Evolutionary conservation across 1,140 invertebrate species (phyloP), one percentile per base, ranked within the genome.

Genomic region (Eupristina koningsbergeri): DNA sequence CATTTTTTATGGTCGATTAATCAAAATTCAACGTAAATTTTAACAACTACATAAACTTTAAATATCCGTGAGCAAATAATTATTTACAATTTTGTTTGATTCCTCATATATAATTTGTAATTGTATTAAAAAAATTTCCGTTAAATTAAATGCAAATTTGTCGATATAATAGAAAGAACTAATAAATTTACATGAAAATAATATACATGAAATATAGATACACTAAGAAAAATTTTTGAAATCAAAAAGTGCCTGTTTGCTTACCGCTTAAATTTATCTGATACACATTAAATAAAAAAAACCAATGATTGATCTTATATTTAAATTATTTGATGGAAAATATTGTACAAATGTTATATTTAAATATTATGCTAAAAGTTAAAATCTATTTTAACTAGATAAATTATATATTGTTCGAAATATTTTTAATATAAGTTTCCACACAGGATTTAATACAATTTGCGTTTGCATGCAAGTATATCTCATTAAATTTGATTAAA

Each of bases 281-380:
- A 47, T 83, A 61, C 75, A 79, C 53, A 34, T 71, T 31, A 80
- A 58, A 58, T 64, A 80, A 17, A 64, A 78, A 61, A 36, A 88
- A 17, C 83, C 82, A 45, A 81, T 81, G 67, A 86, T 84, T 81
- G 89, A 71, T 47, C 39, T 83, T 78, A 34, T 84, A 36, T 45
- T 6, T 64, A 2, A n/a, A n/a, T n/a, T n/a, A n/a, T n/a, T 58
- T 74, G 53, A 73, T 63, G 50, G 75, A 8, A 79, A 83, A 79
- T 71, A 63, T 73, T 84, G 63, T 83, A 78, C 64, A 83, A 41
- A 47, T 11, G 77, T n/a, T 36, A 64, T 45, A 15, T 76, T 5
- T 64, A 36, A 61, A 13, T 31, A 6, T 63, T 75, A 13, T 74
- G 22, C 0, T 19, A n/a, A n/a, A n/a, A n/a, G n/a, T n/a, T n/a